Evolutionary conservation across 2,888 invertebrate species (phyloP).

Genomic region (Trichogramma dendrolimi): DNA sequence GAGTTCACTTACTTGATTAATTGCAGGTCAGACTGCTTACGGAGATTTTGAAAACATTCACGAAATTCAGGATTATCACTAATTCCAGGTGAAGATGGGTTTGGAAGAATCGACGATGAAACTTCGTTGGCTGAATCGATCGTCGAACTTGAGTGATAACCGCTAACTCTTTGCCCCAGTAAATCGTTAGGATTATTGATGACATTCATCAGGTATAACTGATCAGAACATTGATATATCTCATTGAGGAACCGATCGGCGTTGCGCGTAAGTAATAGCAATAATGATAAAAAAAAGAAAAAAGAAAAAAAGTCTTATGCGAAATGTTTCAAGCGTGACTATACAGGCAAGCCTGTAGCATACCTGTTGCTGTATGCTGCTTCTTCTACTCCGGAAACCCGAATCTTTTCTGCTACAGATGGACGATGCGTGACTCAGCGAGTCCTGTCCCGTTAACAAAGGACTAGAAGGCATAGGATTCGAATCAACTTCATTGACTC

Average conservation of each 20-base stretch:
- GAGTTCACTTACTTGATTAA: constrained; percentile 59
- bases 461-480: constrained; percentile 50
- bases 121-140: constrained; percentile 52
- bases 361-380: constrained; percentile 83
- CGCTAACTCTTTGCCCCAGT: constrained; percentile 77
- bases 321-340: not conserved
- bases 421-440: constrained; percentile 69
- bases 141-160: constrained; percentile 80
- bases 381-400: constrained; percentile 77
- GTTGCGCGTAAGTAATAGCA: not conserved
- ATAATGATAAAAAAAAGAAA: not conserved
- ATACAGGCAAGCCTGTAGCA: constrained; percentile 19
- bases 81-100: constrained; percentile 54
- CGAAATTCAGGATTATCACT: constrained; percentile 62
- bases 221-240: constrained; percentile 6
- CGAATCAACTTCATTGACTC: constrained; percentile 43
- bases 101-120: constrained; percentile 53
- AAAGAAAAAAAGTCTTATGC: not conserved
- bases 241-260: not conserved
- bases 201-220: constrained; percentile 62
- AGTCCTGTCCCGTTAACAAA: constrained; percentile 54
- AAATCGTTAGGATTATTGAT: constrained; percentile 65
- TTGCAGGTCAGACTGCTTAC: constrained; percentile 85
- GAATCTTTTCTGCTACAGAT: constrained; percentile 83
- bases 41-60: constrained; percentile 72